A percentile compares a stretch with the other conserved stretches of the same genome.
Evolutionary conservation across 2,113 vertebrate genomes (phyloP).

Genomic region (Saccopteryx bilineata): DNA sequence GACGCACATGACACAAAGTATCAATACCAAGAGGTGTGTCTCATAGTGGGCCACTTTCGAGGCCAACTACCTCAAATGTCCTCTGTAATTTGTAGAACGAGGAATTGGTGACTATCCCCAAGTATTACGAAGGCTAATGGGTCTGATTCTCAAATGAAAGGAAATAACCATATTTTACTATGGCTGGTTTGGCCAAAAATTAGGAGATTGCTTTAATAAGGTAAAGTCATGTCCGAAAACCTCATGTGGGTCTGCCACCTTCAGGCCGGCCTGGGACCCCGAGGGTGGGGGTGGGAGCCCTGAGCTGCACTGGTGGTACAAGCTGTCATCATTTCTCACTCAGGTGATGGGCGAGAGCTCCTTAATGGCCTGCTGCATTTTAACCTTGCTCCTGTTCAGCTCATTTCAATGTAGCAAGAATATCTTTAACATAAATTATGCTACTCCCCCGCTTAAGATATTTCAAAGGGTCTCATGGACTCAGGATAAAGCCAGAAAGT

Average conservation of each 20-base stretch:
- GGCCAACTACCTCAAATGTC: no score
- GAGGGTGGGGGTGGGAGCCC: neutral
- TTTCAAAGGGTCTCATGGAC: neutral
- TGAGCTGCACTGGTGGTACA: no score
- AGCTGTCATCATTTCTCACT: neutral
- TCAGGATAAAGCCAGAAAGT: neutral
- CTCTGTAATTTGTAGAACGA: neutral
- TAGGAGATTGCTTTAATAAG: neutral
- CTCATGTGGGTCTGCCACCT: neutral
- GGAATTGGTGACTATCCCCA: neutral
- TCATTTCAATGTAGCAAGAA: constrained; percentile 48
- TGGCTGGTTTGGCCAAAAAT: neutral
- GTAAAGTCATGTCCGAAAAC: neutral
- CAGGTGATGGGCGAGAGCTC: constrained; percentile 8
- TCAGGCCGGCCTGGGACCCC: neutral
- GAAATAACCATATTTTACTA: neutral
- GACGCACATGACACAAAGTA: neutral
- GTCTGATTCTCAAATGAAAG: constrained; percentile 1
- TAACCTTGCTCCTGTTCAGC: constrained; percentile 57
- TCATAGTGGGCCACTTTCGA: neutral
- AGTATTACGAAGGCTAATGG: neutral
- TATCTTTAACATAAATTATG: constrained; percentile 67
- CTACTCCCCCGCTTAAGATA: neutral
- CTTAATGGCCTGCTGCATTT: constrained; percentile 54
- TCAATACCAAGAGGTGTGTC: neutral